Conservation (phyloP, 2,797 vertebrate genomes). For the Poeciliopsis presidionis region DNA sequence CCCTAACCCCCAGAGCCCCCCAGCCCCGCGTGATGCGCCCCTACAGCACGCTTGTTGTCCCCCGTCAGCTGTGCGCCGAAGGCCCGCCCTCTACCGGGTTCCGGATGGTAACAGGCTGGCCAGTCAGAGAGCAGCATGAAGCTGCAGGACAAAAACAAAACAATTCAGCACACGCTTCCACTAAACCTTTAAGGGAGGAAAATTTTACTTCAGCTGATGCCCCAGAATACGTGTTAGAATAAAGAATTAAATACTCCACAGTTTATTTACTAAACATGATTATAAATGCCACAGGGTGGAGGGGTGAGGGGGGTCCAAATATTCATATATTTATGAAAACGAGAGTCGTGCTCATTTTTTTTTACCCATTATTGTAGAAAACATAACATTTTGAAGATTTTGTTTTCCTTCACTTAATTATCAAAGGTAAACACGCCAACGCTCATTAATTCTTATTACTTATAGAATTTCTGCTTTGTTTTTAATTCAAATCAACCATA, state of each 20-base stretch:
- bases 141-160: conserved; percentile 86
- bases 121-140: conserved; percentile 83
- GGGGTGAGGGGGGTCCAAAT: neutral
- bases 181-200: conserved; percentile 53
- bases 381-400: neutral
- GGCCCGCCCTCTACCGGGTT: conserved; percentile 86
- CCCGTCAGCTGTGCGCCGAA: conserved; percentile 86
- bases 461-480: neutral
- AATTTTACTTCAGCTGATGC: conserved; percentile 50
- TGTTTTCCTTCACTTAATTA: neutral
- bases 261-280: neutral
- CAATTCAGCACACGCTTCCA: conserved; percentile 75
- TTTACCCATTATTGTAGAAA: neutral
- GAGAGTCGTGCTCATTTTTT: neutral
- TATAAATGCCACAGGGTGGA: neutral
- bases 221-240: neutral
- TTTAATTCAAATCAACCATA: neutral
- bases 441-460: neutral
- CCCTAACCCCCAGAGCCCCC: neutral
- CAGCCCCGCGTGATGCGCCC: conserved; percentile 38
- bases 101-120: conserved; percentile 96
- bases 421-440: neutral
- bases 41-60: conserved; percentile 80
- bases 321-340: neutral
- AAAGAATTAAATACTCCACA: neutral